These are phyloP conservation scores for Trichonephila inaurata DNA, from an alignment of 1,140 invertebrate genomes.

Conservation along the genomic window DNA sequence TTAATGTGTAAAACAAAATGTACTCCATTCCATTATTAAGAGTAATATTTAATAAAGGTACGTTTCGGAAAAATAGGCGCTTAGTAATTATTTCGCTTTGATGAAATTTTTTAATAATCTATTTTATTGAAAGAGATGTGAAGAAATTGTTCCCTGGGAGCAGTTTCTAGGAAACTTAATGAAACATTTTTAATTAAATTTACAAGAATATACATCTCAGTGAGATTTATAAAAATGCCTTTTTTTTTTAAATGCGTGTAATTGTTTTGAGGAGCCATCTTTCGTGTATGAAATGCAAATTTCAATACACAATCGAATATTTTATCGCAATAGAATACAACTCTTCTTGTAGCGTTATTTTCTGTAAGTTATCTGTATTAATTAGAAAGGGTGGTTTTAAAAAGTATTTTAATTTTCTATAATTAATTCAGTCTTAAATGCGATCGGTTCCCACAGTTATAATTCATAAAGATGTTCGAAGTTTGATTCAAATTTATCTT, in stretches of 20 bases:
- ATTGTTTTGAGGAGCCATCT: background rate
- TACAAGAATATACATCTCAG: background rate
- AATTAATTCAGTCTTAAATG: background rate
- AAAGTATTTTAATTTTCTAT: conserved; percentile 21
- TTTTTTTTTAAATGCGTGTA: background rate
- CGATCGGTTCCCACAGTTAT: background rate
- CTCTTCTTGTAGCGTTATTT: background rate
- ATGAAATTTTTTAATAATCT: conserved; percentile 9
- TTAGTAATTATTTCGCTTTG: background rate
- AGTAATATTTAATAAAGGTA: conserved; percentile 33
- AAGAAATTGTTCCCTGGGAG: conserved; percentile 13
- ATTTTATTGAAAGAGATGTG: background rate
- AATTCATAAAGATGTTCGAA: background rate
- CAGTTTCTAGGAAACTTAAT: background rate
- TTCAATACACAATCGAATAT: conserved; percentile 12
- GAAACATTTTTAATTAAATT: conserved; percentile 36
- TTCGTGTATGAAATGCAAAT: conserved; percentile 8
- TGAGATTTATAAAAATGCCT: background rate
- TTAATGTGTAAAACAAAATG: conserved; percentile 7
- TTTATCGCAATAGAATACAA: background rate
- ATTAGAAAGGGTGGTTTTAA: background rate
- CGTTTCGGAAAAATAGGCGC: background rate
- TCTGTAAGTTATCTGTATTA: background rate
- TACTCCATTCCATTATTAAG: background rate
- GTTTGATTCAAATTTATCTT: background rate